Percentiles rank a stretch among this genome's conserved stretches.
Evolutionary conservation across 2,113 vertebrate genomes (phyloP).

Genomic region (Aegithalos caudatus): DNA sequence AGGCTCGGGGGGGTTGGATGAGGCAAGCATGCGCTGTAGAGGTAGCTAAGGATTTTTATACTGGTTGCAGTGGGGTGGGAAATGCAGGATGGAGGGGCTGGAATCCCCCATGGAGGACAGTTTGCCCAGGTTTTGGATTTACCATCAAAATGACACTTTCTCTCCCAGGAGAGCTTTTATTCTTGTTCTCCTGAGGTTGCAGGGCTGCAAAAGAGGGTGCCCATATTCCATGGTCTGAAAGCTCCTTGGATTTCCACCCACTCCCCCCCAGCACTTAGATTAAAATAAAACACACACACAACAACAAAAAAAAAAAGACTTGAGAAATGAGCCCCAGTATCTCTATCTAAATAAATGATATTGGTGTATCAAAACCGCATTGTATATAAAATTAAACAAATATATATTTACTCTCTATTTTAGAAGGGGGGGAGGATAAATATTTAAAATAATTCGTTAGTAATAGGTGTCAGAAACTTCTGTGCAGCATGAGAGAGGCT

Average conservation of each 20-base stretch:
- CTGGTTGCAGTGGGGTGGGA: not conserved
- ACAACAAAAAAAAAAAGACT: not conserved
- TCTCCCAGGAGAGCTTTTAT: not conserved
- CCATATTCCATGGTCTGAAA: not conserved
- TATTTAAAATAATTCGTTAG: conserved; percentile 66
- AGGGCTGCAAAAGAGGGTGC: not conserved
- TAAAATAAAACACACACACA: not conserved
- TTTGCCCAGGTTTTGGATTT: not conserved
- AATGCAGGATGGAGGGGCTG: not conserved
- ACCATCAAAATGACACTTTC: not conserved
- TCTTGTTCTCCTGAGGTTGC: not conserved
- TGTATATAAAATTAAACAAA: conserved; percentile 79
- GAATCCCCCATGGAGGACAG: not conserved
- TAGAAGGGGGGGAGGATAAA: conserved; percentile 60
- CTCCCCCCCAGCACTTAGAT: not conserved
- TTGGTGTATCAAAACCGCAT: conserved; percentile 41
- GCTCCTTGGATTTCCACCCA: not conserved
- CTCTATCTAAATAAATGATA: conserved; percentile 45
- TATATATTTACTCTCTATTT: conserved; percentile 77
- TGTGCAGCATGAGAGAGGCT: conserved; percentile 46
- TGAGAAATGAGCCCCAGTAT: conserved; percentile 27
- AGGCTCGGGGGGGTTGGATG: not conserved
- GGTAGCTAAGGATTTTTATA: conserved; percentile 6
- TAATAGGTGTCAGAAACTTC: conserved; percentile 54
- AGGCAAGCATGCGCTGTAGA: conserved; percentile 31